Conservation (phyloP, 2,888 invertebrate genomes). For the Plebejus anna region DNA sequence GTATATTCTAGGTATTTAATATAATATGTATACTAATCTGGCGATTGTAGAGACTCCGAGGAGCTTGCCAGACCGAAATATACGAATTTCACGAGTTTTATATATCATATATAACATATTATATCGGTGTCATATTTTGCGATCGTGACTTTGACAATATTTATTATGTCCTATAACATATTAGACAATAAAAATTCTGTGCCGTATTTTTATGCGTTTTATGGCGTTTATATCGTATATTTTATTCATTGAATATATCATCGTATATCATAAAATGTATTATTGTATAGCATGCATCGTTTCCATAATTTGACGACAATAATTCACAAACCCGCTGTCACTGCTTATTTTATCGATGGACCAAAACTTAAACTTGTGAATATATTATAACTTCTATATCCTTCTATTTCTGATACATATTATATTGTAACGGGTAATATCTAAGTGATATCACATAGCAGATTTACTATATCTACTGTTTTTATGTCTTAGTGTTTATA, state of each 20-base stretch:
- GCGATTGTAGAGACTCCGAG: neutral
- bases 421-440: neutral
- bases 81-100: constrained; percentile 31
- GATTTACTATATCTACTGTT: constrained; percentile 8
- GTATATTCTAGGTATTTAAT: constrained; percentile 36
- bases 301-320: constrained; percentile 18
- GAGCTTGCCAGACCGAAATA: constrained; percentile 24
- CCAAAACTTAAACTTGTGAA: constrained; percentile 1
- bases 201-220: constrained; percentile 13
- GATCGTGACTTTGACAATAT: constrained; percentile 72
- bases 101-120: constrained; percentile 29
- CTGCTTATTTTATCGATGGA: constrained; percentile 11
- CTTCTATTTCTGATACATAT: constrained; percentile 9
- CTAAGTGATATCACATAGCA: constrained; percentile 8
- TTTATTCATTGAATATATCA: constrained; percentile 2
- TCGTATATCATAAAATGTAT: neutral
- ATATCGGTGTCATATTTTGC: constrained; percentile 42
- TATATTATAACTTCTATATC: constrained; percentile 6
- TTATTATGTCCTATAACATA: constrained; percentile 40
- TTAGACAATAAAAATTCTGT: constrained; percentile 38
- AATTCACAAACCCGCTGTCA: neutral
- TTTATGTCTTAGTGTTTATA: constrained; percentile 6
- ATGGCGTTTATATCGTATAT: constrained; percentile 10
- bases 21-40: constrained; percentile 23
- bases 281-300: neutral